phyloP scores from a whole-genome alignment of 2,888 invertebrate genomes.

The Steinernema hermaphroditum region DNA sequence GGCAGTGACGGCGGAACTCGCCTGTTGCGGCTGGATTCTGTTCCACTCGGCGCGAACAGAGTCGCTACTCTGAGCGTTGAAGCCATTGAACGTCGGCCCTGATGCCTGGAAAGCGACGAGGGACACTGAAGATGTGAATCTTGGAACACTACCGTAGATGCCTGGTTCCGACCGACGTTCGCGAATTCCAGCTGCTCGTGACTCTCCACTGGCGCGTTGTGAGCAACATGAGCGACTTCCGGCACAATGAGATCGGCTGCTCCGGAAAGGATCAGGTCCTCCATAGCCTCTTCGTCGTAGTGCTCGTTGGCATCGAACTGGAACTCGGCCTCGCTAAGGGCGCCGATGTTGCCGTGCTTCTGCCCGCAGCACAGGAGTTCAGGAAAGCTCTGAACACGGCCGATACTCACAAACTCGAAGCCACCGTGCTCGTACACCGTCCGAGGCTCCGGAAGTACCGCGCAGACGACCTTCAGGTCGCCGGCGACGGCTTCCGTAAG shows the following conservation, averaged over 20 bases:
- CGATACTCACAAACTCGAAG: background rate
- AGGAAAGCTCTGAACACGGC: background rate
- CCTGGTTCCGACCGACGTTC: background rate
- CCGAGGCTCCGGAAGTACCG: background rate
- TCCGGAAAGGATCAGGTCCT: background rate
- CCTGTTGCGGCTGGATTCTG: background rate
- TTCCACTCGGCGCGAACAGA: too few species aligned
- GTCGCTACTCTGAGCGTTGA: too few species aligned
- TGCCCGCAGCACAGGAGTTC: background rate
- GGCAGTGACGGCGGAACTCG: background rate
- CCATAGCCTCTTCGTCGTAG: constrained; percentile 4
- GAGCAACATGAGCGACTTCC: background rate
- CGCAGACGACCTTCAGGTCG: background rate
- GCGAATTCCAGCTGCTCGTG: background rate
- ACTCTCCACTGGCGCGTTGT: background rate
- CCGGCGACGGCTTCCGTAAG: background rate
- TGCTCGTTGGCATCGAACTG: background rate
- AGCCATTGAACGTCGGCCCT: too few species aligned
- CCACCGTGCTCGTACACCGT: background rate
- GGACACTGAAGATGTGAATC: background rate
- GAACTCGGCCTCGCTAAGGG: background rate
- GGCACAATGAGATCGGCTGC: background rate
- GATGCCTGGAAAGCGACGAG: background rate
- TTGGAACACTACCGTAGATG: background rate
- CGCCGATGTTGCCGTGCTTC: background rate